Evolutionary conservation across 2,888 invertebrate genomes (phyloP).

Genomic region (Lepidocyrtinus sp.): DNA sequence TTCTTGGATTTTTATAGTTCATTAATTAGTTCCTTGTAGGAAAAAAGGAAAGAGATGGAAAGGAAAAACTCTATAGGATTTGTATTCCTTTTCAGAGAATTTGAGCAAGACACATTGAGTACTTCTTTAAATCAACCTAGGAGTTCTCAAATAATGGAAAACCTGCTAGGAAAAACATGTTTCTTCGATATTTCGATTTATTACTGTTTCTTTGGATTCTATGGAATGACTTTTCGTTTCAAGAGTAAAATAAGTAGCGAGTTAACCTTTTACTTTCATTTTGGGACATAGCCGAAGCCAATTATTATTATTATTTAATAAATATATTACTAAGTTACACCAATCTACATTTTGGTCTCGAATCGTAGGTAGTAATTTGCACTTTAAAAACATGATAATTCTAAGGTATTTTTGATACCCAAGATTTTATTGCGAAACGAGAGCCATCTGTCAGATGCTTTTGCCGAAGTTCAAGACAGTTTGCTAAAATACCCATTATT

Average conservation of each 20-base stretch:
- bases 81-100: background rate
- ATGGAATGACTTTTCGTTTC: background rate
- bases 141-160: background rate
- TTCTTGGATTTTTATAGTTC: slow-evolving; percentile 53
- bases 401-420: too few species aligned
- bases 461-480: too few species aligned
- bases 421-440: too few species aligned
- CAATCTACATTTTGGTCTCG: background rate
- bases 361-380: background rate
- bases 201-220: background rate
- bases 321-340: background rate
- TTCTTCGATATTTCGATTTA: slow-evolving; percentile 19
- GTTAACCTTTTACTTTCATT: background rate
- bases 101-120: background rate
- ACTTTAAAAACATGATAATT: background rate
- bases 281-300: background rate
- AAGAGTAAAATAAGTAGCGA: background rate
- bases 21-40: slow-evolving; percentile 46
- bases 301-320: background rate
- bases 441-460: too few species aligned
- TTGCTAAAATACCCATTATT: too few species aligned
- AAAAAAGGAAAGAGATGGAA: slow-evolving; percentile 25
- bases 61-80: background rate
- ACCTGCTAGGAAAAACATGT: background rate
- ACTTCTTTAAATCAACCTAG: background rate